Conservation (phyloP, 2,888 invertebrate species). For the Acleris laterana region DNA sequence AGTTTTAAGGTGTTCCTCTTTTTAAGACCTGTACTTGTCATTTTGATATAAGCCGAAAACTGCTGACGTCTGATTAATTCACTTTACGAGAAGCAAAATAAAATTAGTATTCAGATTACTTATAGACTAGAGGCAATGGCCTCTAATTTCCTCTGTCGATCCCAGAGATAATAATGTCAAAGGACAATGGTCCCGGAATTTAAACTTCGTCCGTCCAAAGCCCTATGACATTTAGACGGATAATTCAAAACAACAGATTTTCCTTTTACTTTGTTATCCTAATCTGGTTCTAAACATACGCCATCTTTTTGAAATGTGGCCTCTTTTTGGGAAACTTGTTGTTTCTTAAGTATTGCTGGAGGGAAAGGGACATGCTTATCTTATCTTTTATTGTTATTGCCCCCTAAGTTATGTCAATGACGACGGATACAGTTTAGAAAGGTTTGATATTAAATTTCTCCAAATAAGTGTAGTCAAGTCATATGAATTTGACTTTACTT, state of each 20-base stretch:
- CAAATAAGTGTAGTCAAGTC: neutral
- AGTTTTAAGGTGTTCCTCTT: too few relatives aligned
- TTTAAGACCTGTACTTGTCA: too few relatives aligned
- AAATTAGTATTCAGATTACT: too few relatives aligned
- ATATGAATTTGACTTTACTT: neutral
- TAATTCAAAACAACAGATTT: neutral
- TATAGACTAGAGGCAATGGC: too few relatives aligned
- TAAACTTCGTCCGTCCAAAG: constrained; percentile 1
- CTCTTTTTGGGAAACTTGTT: neutral
- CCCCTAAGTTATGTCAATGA: neutral
- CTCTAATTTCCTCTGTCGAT: neutral
- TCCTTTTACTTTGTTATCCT: neutral
- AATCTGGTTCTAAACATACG: constrained; percentile 3
- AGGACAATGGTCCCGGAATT: constrained; percentile 8
- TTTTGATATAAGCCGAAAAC: too few relatives aligned
- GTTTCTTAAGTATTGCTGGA: neutral
- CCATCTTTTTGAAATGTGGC: neutral
- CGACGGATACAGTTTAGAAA: neutral
- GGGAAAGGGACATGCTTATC: neutral
- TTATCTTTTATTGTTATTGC: constrained; percentile 6
- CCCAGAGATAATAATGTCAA: constrained; percentile 8
- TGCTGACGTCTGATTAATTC: too few relatives aligned
- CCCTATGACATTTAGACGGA: constrained; percentile 2
- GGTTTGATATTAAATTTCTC: neutral
- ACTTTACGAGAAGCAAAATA: too few relatives aligned